Evolutionary conservation across 2,797 vertebrate genomes (phyloP), one percentile per base, ranked within the genome.

Genomic region (Catostomus latipinnis): DNA sequence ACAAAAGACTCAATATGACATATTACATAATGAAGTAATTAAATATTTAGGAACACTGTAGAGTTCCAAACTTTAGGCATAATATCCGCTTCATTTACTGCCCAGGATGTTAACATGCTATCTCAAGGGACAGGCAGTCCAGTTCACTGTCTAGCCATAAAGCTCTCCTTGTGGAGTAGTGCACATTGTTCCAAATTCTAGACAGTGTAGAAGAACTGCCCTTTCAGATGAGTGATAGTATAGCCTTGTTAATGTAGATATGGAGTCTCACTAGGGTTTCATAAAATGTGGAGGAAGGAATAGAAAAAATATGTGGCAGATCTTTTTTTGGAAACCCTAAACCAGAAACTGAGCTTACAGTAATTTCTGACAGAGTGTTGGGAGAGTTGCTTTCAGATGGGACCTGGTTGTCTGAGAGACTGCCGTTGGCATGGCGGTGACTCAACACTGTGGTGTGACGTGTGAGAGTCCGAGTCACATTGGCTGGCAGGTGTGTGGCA

Each of bases 311-410:
- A 49, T 81, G 87, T 88, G 10, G 49, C 65, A 75, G 84, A 88
- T 90, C 91, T 93, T 91, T 92, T 92, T 91, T 90, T 88, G 88
- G 91, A 90, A 90, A 81, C 87, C 85, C 87, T 83, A 79, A 61
- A 69, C 85, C 75, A 1, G 22, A 73, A 80, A 71, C 54, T 69
- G 77, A 79, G 82, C n/a, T 53, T 16, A 69, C 52, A 76, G 34
- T 34, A 34, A 34, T 34, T 71, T 73, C 46, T 63, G 84, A 83
- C 79, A 83, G 62, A 56, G 72, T 61, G 5, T 22, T 12, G 67
- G 61, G 80, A 49, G 77, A 82, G 66, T 81, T n/a, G 11, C 81
- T 68, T 71, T 81, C 53, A 71, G 58, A 57, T 65, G 71, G 68
- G 81, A 61, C 11, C 76, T 77, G 76, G 65, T 49, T 53, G 58